A percentile compares a stretch with the other conserved stretches of the same genome.
phyloP scores from a whole-genome alignment of 2,888 invertebrate species.

The Cryptosula pallasiana region DNA sequence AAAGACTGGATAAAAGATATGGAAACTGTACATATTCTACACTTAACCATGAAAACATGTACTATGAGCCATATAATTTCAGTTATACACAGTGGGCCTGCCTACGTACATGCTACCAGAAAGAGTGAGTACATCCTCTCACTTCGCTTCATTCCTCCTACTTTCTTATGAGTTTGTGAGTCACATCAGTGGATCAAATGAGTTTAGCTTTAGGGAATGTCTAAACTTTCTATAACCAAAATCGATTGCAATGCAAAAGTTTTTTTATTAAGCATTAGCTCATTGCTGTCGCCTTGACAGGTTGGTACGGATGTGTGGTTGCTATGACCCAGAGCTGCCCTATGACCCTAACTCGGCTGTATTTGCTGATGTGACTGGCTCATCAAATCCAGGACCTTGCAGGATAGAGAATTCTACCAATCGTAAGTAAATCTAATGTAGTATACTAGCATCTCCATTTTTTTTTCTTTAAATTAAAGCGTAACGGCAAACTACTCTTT shows the following conservation, averaged over 20 bases:
- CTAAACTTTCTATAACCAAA: too few relatives aligned
- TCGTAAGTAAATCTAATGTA: not conserved
- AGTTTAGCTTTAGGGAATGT: too few relatives aligned
- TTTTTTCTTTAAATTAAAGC: too few relatives aligned
- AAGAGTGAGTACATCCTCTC: conserved; percentile 6
- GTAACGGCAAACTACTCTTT: too few relatives aligned
- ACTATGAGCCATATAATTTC: conserved; percentile 3
- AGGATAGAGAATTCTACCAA: not conserved
- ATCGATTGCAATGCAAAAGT: too few relatives aligned
- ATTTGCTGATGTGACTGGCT: not conserved
- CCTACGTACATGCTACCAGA: conserved; percentile 7
- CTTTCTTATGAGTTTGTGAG: too few relatives aligned
- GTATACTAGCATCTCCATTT: too few relatives aligned
- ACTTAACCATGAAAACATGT: conserved; percentile 8
- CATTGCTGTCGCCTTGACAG: too few relatives aligned
- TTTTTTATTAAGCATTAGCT: too few relatives aligned
- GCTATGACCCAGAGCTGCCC: conserved; percentile 10
- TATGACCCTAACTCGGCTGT: conserved; percentile 3
- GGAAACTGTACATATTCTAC: not conserved
- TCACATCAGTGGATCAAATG: too few relatives aligned
- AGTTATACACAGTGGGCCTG: conserved; percentile 22
- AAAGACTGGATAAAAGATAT: not conserved
- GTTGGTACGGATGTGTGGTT: not conserved
- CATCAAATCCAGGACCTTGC: conserved; percentile 15
- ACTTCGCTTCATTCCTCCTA: too few relatives aligned